Conservation (phyloP, 1,140 invertebrate genomes). For the Leptopilina boulardi region DNA sequence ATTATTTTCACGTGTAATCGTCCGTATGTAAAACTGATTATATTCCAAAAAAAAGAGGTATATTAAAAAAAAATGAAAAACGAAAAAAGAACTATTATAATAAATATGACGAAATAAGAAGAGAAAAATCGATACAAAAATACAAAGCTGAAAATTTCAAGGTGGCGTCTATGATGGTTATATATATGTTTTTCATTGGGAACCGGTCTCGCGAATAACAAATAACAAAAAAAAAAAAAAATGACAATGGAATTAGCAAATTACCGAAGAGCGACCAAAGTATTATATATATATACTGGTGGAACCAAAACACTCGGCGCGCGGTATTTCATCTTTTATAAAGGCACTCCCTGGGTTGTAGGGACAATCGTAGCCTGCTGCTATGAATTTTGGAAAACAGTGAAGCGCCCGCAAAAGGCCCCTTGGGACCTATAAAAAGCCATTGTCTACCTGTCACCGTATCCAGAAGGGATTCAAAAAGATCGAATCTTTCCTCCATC, state of each 20-base stretch:
- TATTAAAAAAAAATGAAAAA: too few species aligned
- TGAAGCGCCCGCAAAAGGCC: slow-evolving; percentile 48
- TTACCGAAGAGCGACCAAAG: slow-evolving; percentile 42
- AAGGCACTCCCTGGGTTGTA: slow-evolving; percentile 43
- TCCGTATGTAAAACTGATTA: too few species aligned
- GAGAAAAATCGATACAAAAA: background rate
- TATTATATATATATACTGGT: slow-evolving; percentile 25
- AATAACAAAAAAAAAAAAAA: slow-evolving; percentile 52
- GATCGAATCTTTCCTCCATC: slow-evolving; percentile 43
- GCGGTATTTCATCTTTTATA: slow-evolving; percentile 41
- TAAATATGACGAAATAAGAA: background rate
- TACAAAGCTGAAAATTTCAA: slow-evolving; percentile 24
- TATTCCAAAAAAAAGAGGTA: too few species aligned
- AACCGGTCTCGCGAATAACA: slow-evolving; percentile 46
- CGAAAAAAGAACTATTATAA: background rate
- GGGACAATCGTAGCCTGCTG: slow-evolving; percentile 50
- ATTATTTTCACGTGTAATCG: too few species aligned
- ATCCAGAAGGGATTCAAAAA: slow-evolving; percentile 42
- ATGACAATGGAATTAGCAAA: slow-evolving; percentile 58
- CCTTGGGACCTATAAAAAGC: slow-evolving; percentile 44
- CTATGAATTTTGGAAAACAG: slow-evolving; percentile 57
- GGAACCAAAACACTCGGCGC: slow-evolving; percentile 52
- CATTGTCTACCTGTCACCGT: slow-evolving; percentile 55
- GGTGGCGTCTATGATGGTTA: slow-evolving; percentile 24
- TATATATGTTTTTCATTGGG: slow-evolving; percentile 42